A percentile compares a stretch with the other conserved stretches of the same genome.
Evolutionary conservation across 2,888 invertebrate genomes (phyloP).

Genomic region (Tigriopus californicus): DNA sequence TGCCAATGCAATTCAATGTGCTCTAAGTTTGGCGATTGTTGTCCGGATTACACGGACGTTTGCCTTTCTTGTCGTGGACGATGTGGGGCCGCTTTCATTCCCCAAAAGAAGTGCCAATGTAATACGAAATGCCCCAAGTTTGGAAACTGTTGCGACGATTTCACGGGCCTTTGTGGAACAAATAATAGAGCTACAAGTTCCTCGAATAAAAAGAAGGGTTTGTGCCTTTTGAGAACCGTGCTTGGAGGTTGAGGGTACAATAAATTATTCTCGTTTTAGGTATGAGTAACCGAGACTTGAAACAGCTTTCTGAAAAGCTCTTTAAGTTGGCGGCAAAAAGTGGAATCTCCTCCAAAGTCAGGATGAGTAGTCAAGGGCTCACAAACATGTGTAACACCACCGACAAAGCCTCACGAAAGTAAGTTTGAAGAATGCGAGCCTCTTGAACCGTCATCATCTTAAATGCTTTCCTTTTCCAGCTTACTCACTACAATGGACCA

Average conservation of each 20-base stretch:
- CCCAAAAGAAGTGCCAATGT: background rate
- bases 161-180: too few relatives aligned
- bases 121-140: background rate
- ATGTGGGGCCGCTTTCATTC: background rate
- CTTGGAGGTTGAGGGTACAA: too few relatives aligned
- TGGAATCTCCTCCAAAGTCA: slow-evolving; percentile 43
- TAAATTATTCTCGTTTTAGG: too few relatives aligned
- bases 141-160: background rate
- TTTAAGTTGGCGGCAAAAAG: background rate
- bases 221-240: too few relatives aligned
- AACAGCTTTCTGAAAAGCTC: background rate
- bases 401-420: slow-evolving; percentile 58
- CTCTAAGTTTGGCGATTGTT: background rate
- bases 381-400: slow-evolving; percentile 45
- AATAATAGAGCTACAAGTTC: too few relatives aligned
- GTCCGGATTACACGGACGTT: background rate
- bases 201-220: too few relatives aligned
- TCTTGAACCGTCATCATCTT: too few relatives aligned
- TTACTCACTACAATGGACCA: slow-evolving; percentile 1
- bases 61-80: background rate
- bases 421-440: slow-evolving; percentile 31
- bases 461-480: background rate
- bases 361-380: slow-evolving; percentile 49
- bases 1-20: slow-evolving; percentile 3
- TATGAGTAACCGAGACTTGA: background rate